A percentile compares a stretch with the other conserved stretches of the same genome.
These are phyloP conservation scores for Drosophila kuntzei DNA, from an alignment of 2,888 invertebrate species.

Conservation along the genomic window DNA sequence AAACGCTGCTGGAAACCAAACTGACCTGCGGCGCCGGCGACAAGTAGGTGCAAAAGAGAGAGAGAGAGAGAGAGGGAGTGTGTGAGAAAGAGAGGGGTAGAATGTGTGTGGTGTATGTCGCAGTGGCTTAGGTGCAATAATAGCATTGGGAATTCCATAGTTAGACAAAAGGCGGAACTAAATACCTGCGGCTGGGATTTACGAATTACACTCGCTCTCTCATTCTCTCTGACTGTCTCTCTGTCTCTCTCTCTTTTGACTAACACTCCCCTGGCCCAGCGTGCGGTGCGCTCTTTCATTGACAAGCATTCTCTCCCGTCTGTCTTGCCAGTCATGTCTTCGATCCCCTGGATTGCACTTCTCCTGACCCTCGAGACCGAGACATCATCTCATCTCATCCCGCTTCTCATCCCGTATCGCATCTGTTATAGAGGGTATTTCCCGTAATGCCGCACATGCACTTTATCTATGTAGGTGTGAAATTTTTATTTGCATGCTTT, in stretches of 20 bases:
- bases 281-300: slow-evolving; percentile 49
- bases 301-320: slow-evolving; percentile 45
- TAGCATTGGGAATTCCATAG: slow-evolving; percentile 81
- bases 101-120: slow-evolving; percentile 1
- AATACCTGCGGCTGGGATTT: slow-evolving; percentile 81
- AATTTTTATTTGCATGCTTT: slow-evolving; percentile 80
- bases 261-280: not conserved
- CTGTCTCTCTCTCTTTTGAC: not conserved
- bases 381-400: not conserved
- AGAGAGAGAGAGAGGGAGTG: slow-evolving; percentile 15
- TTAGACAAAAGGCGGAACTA: slow-evolving; percentile 80
- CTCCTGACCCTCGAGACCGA: slow-evolving; percentile 1
- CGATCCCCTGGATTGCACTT: slow-evolving; percentile 16
- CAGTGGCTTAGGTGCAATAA: slow-evolving; percentile 78
- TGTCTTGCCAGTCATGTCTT: slow-evolving; percentile 11
- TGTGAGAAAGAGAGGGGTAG: slow-evolving; percentile 8
- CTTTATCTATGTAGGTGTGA: slow-evolving; percentile 64
- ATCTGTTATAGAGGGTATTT: slow-evolving; percentile 30
- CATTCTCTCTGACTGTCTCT: slow-evolving; percentile 12
- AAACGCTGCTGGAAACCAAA: slow-evolving; percentile 57
- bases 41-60: slow-evolving; percentile 15
- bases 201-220: slow-evolving; percentile 59
- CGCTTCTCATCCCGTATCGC: not conserved
- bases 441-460: slow-evolving; percentile 16
- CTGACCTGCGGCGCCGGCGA: slow-evolving; percentile 82